Evolutionary conservation across 1,140 invertebrate genomes (phyloP).

Genomic region (Aethina tumida): DNA sequence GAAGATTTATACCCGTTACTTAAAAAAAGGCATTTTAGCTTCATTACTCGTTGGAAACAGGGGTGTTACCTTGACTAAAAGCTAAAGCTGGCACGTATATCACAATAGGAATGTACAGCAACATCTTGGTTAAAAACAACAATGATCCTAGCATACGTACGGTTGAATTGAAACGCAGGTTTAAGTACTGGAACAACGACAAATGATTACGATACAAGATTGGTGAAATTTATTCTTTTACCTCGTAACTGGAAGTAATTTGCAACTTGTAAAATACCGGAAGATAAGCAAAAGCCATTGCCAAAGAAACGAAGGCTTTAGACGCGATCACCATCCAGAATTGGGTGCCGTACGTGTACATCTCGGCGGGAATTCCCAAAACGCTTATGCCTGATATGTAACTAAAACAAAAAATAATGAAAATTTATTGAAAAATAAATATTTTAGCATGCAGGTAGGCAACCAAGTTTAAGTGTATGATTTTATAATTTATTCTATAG

Average conservation of each 20-base stretch:
- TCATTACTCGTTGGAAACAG: neutral
- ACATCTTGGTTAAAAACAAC: slow-evolving; percentile 53
- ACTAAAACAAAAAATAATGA: slow-evolving; percentile 38
- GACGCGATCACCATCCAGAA: slow-evolving; percentile 57
- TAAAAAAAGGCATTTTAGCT: slow-evolving; percentile 20
- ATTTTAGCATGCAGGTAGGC: neutral
- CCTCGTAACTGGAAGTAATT: slow-evolving; percentile 77
- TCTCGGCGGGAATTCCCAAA: slow-evolving; percentile 83
- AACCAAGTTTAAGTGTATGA: neutral
- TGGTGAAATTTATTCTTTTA: slow-evolving; percentile 31
- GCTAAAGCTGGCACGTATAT: slow-evolving; percentile 85
- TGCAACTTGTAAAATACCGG: slow-evolving; percentile 80
- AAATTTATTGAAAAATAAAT: slow-evolving; percentile 1
- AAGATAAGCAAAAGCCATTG: slow-evolving; percentile 64
- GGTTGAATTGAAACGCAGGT: slow-evolving; percentile 53
- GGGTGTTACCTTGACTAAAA: slow-evolving; percentile 65
- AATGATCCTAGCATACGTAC: slow-evolving; percentile 54
- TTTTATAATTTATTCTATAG: no score
- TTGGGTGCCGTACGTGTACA: slow-evolving; percentile 81
- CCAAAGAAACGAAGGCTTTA: slow-evolving; percentile 59
- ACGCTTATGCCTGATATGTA: slow-evolving; percentile 87
- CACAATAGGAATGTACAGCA: slow-evolving; percentile 81
- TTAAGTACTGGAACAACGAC: slow-evolving; percentile 53
- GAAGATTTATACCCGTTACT: slow-evolving; percentile 65
- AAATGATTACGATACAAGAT: slow-evolving; percentile 1